Base-by-base conservation (phyloP, 2,888 invertebrate genomes). In the Bhutanitis thaidina region DNA sequence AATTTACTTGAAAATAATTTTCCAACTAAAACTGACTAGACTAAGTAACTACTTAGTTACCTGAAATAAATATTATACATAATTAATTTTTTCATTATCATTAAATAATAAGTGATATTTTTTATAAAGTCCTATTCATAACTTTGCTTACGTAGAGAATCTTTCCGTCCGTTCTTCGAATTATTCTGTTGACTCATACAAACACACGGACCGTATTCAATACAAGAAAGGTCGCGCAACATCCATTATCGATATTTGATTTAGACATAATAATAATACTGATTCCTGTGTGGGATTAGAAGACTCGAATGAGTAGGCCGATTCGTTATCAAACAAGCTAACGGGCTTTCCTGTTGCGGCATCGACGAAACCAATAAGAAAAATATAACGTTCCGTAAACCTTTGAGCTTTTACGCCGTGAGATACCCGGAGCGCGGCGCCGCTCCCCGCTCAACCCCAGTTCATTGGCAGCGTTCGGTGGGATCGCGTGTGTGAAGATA, bases 191-290 rank as follows among this genome's bases (percentile, higher is more conserved):
- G 5, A 8, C 7, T 27, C 27, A 8, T 7, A 27, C 13, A 12
- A 13, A 13, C 39, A 13, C n/a, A 8, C 4, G 27, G 15, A 16
- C 12, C 16, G 30, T 20, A 38, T 20, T 29, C 14, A 29, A 40
- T 40, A 8, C 13, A 30, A 2, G 34, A 27, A 20, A 35, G 34
- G 14, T 29, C 20, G 12, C 25, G 14, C 16, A 34, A 29, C 7
- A 29, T 43, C 34, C n/a, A 32, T 49, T 37, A 44, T 35, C 39
- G 49, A 36, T 49, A 43, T 40, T 50, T 50, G 44, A 50, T 50
- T 50, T 35, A 44, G 50, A 50, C 39, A 40, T 50, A 34, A 46
- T 37, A 37, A 38, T 38, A 13, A 15, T 38, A n/a, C n/a, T n/a
- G 15, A 46, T 29, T 25, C 37, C 29, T 20, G 16, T 27, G 49